Percentiles rank a stretch among this genome's conserved stretches.
phyloP scores from a whole-genome alignment of 1,140 invertebrate genomes.

The Chironomus striatipennis region DNA sequence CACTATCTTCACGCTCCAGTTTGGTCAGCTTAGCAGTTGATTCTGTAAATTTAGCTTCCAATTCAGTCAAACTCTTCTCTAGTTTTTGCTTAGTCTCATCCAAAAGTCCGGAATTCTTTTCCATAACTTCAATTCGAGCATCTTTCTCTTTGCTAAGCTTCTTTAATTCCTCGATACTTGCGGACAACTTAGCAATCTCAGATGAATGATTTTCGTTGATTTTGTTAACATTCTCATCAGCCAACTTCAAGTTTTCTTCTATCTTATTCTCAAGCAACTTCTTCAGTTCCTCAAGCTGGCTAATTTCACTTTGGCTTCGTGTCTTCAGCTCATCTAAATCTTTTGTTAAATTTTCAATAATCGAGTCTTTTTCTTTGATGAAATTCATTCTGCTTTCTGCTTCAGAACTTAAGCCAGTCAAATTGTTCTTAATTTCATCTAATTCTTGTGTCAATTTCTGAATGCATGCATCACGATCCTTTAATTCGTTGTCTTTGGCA shows the following conservation, averaged over 20 bases:
- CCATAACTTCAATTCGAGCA: neutral
- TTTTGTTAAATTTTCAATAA: neutral
- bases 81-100: neutral
- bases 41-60: too few relatives aligned
- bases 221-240: neutral
- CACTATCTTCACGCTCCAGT: too few relatives aligned
- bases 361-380: neutral
- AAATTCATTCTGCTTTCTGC: neutral
- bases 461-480: slow-evolving; percentile 33
- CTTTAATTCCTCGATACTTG: neutral
- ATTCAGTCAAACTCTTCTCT: neutral
- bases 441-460: neutral
- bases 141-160: neutral
- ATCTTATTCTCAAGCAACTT: neutral
- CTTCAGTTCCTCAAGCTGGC: neutral
- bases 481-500: slow-evolving; percentile 42
- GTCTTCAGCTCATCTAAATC: neutral
- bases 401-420: neutral
- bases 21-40: too few relatives aligned
- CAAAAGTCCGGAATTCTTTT: neutral
- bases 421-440: neutral
- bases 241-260: neutral
- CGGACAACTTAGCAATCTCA: neutral
- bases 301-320: neutral
- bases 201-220: neutral